Percentiles rank a stretch among this genome's conserved stretches.
Conservation (phyloP, 1,140 invertebrate species). For the Euura saliciscinereae region DNA sequence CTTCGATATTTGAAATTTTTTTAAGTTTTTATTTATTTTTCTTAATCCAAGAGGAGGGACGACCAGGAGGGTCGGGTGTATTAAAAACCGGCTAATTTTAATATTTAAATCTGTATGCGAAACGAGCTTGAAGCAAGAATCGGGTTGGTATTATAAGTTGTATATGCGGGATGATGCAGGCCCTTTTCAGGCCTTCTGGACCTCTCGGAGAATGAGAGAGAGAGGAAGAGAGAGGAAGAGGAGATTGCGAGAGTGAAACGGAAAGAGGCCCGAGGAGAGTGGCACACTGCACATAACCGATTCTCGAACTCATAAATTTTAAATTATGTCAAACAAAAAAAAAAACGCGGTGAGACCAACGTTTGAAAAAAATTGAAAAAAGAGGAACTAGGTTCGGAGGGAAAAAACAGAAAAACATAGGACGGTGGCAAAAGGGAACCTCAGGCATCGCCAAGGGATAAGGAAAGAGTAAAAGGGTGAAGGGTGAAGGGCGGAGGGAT, state of each 20-base stretch:
- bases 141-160: neutral
- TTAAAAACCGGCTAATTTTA: slow-evolving; percentile 49
- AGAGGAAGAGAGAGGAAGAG: slow-evolving; percentile 26
- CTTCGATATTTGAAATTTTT: too few relatives aligned
- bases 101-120: slow-evolving; percentile 54
- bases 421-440: neutral
- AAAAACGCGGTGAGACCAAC: slow-evolving; percentile 39
- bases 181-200: neutral
- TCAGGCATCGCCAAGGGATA: neutral
- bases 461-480: slow-evolving; percentile 20
- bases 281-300: slow-evolving; percentile 42
- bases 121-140: slow-evolving; percentile 26
- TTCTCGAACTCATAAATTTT: slow-evolving; percentile 58
- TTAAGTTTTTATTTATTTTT: too few relatives aligned
- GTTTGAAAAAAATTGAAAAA: slow-evolving; percentile 41
- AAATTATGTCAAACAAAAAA: slow-evolving; percentile 57
- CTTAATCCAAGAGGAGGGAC: too few relatives aligned
- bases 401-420: slow-evolving; percentile 35
- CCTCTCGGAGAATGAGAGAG: slow-evolving; percentile 27
- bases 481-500: slow-evolving; percentile 42
- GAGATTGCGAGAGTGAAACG: neutral
- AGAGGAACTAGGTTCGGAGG: slow-evolving; percentile 35
- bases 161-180: neutral
- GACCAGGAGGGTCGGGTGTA: too few relatives aligned
- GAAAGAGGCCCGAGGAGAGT: neutral